A percentile compares a stretch with the other conserved stretches of the same genome.
phyloP scores from a whole-genome alignment of 2,888 invertebrate genomes.

The Tipula vernalis region DNA sequence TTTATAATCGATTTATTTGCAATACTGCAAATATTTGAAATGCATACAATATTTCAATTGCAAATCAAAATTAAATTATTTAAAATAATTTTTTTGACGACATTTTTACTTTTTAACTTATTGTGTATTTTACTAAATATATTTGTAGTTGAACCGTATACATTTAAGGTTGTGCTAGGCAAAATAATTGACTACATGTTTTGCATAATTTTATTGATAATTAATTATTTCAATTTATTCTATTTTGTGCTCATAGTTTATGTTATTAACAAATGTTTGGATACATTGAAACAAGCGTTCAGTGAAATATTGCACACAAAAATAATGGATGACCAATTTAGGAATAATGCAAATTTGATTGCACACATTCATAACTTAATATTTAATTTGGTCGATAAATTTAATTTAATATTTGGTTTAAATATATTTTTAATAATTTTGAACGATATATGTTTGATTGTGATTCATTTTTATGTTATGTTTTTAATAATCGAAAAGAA shows the following conservation, averaged over 20 bases:
- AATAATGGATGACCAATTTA: not conserved
- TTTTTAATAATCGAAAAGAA: not conserved
- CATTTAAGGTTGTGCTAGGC: not conserved
- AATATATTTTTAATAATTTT: not conserved
- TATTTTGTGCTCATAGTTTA: not conserved
- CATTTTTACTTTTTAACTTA: not conserved
- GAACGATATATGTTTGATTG: not conserved
- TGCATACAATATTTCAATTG: not conserved
- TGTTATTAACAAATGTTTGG: not conserved
- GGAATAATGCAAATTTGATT: not conserved
- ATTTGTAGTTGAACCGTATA: not conserved
- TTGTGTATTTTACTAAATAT: not conserved
- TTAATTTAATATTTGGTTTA: not conserved
- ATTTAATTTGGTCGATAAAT: not conserved
- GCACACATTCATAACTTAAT: not conserved
- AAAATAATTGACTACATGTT: not conserved
- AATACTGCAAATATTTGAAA: not conserved
- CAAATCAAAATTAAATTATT: not conserved
- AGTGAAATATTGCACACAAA: not conserved
- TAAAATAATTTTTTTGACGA: not conserved
- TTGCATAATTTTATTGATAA: not conserved
- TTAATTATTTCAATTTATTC: not conserved
- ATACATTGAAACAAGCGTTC: not conserved
- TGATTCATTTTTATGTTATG: not conserved
- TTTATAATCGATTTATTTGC: not conserved